phyloP scores from a whole-genome alignment of 2,797 vertebrate genomes.

The Pelochelys cantorii region DNA sequence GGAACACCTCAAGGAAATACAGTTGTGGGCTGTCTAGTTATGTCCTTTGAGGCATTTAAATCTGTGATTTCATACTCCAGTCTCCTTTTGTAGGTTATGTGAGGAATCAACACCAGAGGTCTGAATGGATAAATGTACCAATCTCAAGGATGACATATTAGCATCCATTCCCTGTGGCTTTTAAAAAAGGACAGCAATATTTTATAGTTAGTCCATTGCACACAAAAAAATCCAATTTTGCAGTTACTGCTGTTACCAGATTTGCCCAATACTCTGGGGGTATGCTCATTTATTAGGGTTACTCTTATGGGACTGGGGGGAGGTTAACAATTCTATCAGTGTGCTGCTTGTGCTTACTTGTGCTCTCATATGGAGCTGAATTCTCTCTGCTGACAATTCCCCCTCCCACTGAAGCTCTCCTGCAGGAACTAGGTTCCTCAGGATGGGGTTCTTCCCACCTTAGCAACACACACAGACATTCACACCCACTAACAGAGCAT shows the following conservation, averaged over 20 bases:
- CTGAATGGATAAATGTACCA: conserved; percentile 33
- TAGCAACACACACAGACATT: too few relatives aligned
- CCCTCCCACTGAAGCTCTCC: too few relatives aligned
- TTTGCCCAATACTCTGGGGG: too few relatives aligned
- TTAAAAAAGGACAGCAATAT: conserved; percentile 22
- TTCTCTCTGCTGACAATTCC: too few relatives aligned
- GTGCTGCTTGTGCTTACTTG: too few relatives aligned
- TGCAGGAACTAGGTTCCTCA: too few relatives aligned
- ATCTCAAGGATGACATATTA: conserved; percentile 43
- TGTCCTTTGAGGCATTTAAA: conserved; percentile 56
- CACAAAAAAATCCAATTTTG: conserved; percentile 51
- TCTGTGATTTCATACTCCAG: conserved; percentile 23
- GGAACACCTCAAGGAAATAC: conserved; percentile 62
- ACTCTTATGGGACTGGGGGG: too few relatives aligned
- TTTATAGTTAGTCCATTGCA: conserved; percentile 16
- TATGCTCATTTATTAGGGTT: too few relatives aligned
- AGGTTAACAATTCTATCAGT: too few relatives aligned
- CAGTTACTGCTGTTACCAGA: background rate
- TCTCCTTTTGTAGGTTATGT: conserved; percentile 37
- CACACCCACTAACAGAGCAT: too few relatives aligned
- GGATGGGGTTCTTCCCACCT: too few relatives aligned
- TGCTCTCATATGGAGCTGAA: too few relatives aligned
- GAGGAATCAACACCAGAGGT: background rate
- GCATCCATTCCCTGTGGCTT: background rate
- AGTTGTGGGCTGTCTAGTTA: conserved; percentile 20